Base-by-base conservation (phyloP, 1,140 invertebrate species). In the Diprion similis region DNA sequence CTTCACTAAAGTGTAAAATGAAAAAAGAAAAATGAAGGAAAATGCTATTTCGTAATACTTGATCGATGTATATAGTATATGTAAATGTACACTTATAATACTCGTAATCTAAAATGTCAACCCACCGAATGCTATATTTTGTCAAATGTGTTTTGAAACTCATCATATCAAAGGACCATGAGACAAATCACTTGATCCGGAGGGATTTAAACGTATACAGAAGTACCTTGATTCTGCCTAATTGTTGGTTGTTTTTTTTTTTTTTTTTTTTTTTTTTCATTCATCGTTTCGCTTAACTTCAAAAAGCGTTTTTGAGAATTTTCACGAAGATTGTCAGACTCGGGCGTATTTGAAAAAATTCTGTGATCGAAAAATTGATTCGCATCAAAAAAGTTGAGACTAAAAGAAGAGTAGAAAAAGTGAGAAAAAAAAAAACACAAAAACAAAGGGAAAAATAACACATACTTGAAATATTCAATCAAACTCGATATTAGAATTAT, bases 281-380 rank as follows among this genome's bases (percentile, higher is more conserved):
- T 37, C 24, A 37, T 37, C 2, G 24, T 37, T 68, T 37, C n/a
- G 19, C 46, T 66, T 24, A 45, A 70, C 46, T 68, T 47, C 37
- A 8, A 51, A 18, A 73, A 19, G 70, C 74, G 74, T 77, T 82
- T 81, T 80, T 80, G 78, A 78, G 71, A 72, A 77, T 82, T 76
- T 79, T 74, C 64, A 76, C 75, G 70, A 75, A 81, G 79, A 81
- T 82, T 79, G 81, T 78, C 80, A 82, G 73, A 81, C 80, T 85
- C 83, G 81, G 77, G 81, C 80, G 82, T 81, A n/a, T n/a, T n/a
- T n/a, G 84, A 85, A 78, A 37, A 37, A 74, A 82, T 81, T 83
- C 83, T 85, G 83, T 85, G 82, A 85, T 85, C 79, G 78, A 80
- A 83, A 75, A 17, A 68, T 71, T 51, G 46, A 59, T 64, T 71